Conservation (phyloP, 2,888 invertebrate species). For the Scaptomyza polygonia region DNA sequence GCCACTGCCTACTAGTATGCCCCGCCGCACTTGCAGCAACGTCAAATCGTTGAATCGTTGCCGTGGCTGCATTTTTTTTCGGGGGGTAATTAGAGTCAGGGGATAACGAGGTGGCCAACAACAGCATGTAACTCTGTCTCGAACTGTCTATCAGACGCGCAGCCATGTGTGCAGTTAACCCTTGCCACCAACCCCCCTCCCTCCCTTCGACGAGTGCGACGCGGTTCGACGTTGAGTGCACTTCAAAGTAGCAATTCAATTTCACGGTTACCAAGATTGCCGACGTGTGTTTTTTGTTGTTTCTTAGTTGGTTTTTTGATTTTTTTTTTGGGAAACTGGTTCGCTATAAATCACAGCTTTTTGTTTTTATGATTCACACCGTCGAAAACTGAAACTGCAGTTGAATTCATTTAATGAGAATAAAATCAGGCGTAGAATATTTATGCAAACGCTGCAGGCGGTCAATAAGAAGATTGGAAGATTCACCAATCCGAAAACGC, state of each 20-base stretch:
- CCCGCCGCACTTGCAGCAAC: constrained; percentile 48
- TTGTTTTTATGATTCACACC: constrained; percentile 56
- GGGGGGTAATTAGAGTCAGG: constrained; percentile 70
- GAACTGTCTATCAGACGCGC: constrained; percentile 68
- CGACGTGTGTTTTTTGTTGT: constrained; percentile 16
- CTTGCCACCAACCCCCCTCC: constrained; percentile 25
- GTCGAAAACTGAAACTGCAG: constrained; percentile 42
- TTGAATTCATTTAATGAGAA: constrained; percentile 30
- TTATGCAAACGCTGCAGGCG: constrained; percentile 9
- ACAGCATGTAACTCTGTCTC: background rate
- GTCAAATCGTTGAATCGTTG: constrained; percentile 47
- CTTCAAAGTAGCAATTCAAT: constrained; percentile 82
- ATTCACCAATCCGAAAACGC: constrained; percentile 37
- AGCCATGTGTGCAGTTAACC: constrained; percentile 77
- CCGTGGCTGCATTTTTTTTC: constrained; percentile 63
- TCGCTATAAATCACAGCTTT: constrained; percentile 70
- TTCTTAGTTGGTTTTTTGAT: constrained; percentile 6
- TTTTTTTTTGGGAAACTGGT: constrained; percentile 7
- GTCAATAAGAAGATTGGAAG: too few relatives aligned
- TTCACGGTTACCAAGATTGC: constrained; percentile 73
- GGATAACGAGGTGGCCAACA: constrained; percentile 70
- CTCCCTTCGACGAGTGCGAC: constrained; percentile 20
- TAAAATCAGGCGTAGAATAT: background rate
- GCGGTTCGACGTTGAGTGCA: constrained; percentile 72
- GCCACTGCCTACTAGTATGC: too few relatives aligned